phyloP scores from a whole-genome alignment of 2,888 invertebrate species.

The Sinhomidia bicolor region DNA sequence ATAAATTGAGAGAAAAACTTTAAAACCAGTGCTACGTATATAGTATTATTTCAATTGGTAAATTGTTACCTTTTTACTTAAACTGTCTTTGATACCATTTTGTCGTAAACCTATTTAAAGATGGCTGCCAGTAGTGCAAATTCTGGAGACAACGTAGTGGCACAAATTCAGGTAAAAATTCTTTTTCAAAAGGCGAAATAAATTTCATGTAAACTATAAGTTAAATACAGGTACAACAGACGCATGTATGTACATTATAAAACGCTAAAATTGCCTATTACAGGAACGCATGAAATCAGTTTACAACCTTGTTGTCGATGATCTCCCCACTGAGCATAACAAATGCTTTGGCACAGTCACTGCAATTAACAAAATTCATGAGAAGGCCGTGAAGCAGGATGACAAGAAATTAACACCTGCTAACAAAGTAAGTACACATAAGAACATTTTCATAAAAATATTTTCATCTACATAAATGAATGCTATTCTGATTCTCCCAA shows the following conservation, averaged over 20 bases:
- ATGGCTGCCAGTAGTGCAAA: not conserved
- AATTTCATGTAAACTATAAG: too few species aligned
- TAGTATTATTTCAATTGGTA: too few species aligned
- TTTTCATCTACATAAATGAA: constrained; percentile 24
- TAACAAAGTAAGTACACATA: constrained; percentile 80
- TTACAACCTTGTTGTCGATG: constrained; percentile 87
- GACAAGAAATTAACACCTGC: constrained; percentile 81
- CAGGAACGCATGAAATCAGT: constrained; percentile 91
- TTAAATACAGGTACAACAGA: too few species aligned
- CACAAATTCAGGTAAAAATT: constrained; percentile 79
- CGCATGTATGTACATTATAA: not conserved
- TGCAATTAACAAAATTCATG: constrained; percentile 89
- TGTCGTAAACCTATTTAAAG: not conserved
- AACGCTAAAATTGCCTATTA: not conserved
- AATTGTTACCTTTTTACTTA: too few species aligned
- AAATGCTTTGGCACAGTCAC: constrained; percentile 91
- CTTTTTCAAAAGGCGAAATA: too few species aligned
- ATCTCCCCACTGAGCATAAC: constrained; percentile 91
- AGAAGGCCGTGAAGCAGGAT: constrained; percentile 84
- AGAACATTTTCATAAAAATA: constrained; percentile 54
- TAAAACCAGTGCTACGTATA: too few species aligned
- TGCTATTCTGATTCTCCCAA: too few species aligned
- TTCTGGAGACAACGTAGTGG: constrained; percentile 70
- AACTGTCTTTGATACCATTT: not conserved
- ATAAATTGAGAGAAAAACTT: too few species aligned